Conservation (phyloP, 2,113 vertebrate species). For the Syrmaticus mikado region DNA sequence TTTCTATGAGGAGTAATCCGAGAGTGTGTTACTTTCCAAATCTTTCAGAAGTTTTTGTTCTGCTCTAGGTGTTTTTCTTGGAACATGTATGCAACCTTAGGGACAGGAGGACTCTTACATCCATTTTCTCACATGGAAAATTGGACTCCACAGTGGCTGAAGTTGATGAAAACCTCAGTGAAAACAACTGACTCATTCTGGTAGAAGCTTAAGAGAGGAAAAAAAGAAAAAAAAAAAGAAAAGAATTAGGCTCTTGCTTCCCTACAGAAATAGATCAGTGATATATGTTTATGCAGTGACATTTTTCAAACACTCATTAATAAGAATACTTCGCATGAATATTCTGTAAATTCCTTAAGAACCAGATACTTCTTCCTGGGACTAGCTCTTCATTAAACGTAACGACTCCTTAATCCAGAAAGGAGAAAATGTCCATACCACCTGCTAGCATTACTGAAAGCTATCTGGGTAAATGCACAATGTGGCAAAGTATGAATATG, state of each 20-base stretch:
- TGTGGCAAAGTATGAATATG: not conserved
- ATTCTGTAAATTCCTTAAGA: constrained; percentile 36
- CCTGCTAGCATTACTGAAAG: not conserved
- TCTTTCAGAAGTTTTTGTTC: not conserved
- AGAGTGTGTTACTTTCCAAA: not conserved
- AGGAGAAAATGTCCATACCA: not conserved
- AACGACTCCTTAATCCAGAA: constrained; percentile 22
- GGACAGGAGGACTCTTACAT: not conserved
- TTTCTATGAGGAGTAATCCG: not conserved
- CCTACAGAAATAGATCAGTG: constrained; percentile 25
- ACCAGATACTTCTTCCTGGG: not conserved
- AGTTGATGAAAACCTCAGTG: not conserved
- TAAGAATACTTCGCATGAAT: constrained; percentile 31
- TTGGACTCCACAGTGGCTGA: not conserved
- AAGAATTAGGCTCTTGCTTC: not conserved
- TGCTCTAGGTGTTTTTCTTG: not conserved
- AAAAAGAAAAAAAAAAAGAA: not conserved
- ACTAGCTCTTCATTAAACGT: not conserved
- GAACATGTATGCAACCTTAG: not conserved
- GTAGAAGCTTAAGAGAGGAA: not conserved
- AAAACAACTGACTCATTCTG: constrained; percentile 18
- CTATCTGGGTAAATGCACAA: not conserved
- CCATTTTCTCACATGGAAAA: not conserved
- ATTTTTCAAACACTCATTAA: constrained; percentile 42
- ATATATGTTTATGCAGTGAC: constrained; percentile 15